Evolutionary conservation across 2,888 invertebrate genomes (phyloP).

Genomic region (Odiellus spinosus): DNA sequence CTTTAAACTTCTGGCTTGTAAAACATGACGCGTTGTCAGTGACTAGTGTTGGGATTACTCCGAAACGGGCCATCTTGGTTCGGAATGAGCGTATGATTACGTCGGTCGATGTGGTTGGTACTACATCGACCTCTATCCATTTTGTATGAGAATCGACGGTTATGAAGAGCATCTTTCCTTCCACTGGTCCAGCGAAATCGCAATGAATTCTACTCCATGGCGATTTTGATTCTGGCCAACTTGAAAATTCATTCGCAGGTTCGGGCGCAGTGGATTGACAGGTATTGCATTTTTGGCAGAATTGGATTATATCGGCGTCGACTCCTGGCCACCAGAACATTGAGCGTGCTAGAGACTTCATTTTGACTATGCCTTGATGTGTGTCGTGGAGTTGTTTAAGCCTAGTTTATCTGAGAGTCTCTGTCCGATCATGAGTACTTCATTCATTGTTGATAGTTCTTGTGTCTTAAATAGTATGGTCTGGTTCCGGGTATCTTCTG

Average conservation of each 20-base stretch:
- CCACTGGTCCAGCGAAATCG: constrained; percentile 31
- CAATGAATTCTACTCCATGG: constrained; percentile 30
- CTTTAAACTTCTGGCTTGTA: too few relatives aligned
- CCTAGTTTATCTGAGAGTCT: constrained; percentile 16
- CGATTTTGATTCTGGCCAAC: background rate
- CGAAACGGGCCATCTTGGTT: too few relatives aligned
- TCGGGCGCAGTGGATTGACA: constrained; percentile 13
- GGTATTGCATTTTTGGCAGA: constrained; percentile 15
- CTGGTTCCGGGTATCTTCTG: background rate
- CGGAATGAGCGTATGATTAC: too few relatives aligned
- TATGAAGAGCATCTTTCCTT: constrained; percentile 25
- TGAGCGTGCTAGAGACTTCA: constrained; percentile 23
- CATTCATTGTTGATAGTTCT: constrained; percentile 19
- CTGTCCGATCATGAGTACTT: constrained; percentile 19
- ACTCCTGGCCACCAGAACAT: constrained; percentile 24
- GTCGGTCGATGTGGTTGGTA: too few relatives aligned
- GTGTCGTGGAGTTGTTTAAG: constrained; percentile 21
- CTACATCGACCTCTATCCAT: constrained; percentile 26
- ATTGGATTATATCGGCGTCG: constrained; percentile 17
- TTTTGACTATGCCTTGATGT: constrained; percentile 22
- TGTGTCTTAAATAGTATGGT: constrained; percentile 1
- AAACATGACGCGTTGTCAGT: too few relatives aligned
- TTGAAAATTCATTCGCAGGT: background rate
- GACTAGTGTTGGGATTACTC: too few relatives aligned
- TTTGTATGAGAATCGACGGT: constrained; percentile 31